These are phyloP conservation scores for Gorilla gorilla DNA, from an alignment of 2,113 vertebrate species.

Conservation along the genomic window DNA sequence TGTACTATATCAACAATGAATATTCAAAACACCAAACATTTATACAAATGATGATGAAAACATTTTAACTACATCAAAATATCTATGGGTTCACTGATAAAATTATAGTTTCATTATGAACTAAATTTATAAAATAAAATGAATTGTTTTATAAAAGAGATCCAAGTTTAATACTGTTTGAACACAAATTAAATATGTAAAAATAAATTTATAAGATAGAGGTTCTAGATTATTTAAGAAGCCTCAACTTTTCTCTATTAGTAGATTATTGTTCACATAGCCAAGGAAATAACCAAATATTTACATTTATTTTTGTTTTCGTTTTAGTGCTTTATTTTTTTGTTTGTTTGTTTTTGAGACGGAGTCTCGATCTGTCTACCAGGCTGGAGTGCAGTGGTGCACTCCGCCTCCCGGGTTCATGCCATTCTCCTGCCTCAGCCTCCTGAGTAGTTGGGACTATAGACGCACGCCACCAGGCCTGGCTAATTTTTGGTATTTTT, in stretches of 20 bases:
- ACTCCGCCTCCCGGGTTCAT: too few relatives aligned
- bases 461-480: too few relatives aligned
- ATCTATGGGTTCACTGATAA: neutral
- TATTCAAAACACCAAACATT: neutral
- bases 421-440: too few relatives aligned
- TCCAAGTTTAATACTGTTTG: neutral
- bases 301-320: neutral
- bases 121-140: neutral
- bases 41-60: neutral
- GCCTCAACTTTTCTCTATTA: neutral
- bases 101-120: neutral
- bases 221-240: neutral
- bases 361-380: too few relatives aligned
- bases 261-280: neutral
- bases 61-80: neutral
- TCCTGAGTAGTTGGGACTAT: too few relatives aligned
- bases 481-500: too few relatives aligned
- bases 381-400: too few relatives aligned
- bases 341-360: too few relatives aligned
- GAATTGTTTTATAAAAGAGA: neutral
- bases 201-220: neutral
- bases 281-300: neutral
- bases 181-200: neutral
- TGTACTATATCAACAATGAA: neutral
- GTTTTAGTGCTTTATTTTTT: neutral